phyloP scores from a whole-genome alignment of 2,113 vertebrate genomes.

The Xyrauchen texanus region DNA sequence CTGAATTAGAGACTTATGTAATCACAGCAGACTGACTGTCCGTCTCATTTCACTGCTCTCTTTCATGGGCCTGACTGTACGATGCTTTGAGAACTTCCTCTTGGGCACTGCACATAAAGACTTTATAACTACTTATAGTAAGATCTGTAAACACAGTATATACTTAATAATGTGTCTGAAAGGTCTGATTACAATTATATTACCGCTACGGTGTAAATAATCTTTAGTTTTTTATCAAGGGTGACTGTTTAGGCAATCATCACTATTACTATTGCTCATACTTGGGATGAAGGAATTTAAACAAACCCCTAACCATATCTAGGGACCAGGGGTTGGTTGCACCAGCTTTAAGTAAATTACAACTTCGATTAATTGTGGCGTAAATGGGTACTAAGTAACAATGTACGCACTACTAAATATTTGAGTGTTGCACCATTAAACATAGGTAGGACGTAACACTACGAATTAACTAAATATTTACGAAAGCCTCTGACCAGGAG shows the following conservation, averaged over 20 bases:
- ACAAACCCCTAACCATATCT: too few relatives aligned
- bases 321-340: too few relatives aligned
- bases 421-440: too few relatives aligned
- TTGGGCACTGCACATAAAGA: neutral
- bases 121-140: neutral
- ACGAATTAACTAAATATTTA: too few relatives aligned
- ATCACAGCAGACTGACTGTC: slow-evolving; percentile 44
- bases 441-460: too few relatives aligned
- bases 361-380: too few relatives aligned
- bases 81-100: too few relatives aligned
- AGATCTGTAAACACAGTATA: slow-evolving; percentile 10
- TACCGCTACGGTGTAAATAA: neutral
- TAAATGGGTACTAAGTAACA: too few relatives aligned
- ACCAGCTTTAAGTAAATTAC: too few relatives aligned
- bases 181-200: neutral
- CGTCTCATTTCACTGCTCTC: slow-evolving; percentile 32
- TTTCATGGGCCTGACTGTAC: neutral
- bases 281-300: too few relatives aligned
- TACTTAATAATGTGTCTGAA: slow-evolving; percentile 12
- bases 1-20: slow-evolving; percentile 64
- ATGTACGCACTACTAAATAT: too few relatives aligned
- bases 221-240: neutral
- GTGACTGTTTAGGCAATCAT: neutral
- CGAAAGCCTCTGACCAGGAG: too few relatives aligned
- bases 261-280: neutral